Percentiles rank a stretch among this genome's conserved stretches.
phyloP scores from a whole-genome alignment of 2,888 invertebrate genomes.

The Phengaris alcon region DNA sequence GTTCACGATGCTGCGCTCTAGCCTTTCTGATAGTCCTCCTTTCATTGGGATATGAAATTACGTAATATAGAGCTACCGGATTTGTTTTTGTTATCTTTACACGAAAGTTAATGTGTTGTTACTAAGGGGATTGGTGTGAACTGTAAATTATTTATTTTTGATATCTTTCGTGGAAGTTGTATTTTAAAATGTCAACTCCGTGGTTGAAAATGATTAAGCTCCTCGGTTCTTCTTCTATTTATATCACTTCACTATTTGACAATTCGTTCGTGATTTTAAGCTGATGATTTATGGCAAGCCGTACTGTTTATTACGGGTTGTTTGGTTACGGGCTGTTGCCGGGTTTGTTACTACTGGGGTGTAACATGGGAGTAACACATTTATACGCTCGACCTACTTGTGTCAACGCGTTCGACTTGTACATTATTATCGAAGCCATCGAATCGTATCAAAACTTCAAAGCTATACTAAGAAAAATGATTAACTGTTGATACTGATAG shows the following conservation, averaged over 20 bases:
- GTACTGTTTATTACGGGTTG: conserved; percentile 12
- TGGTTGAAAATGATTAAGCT: too few relatives aligned
- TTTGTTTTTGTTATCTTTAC: neutral
- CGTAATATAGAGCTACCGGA: neutral
- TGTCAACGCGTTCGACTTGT: conserved; percentile 39
- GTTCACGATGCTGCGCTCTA: conserved; percentile 15
- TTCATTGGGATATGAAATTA: conserved; percentile 13
- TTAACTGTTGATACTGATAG: neutral
- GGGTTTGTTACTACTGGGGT: conserved; percentile 38
- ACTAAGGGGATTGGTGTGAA: too few relatives aligned
- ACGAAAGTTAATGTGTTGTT: too few relatives aligned
- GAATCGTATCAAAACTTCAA: conserved; percentile 33
- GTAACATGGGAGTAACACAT: conserved; percentile 40
- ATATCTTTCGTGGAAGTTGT: too few relatives aligned
- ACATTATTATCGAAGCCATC: conserved; percentile 38
- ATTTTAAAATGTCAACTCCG: too few relatives aligned
- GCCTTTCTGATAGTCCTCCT: conserved; percentile 25
- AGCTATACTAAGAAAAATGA: conserved; percentile 7
- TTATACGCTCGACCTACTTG: conserved; percentile 40
- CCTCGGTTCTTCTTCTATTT: neutral
- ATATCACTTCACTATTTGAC: too few relatives aligned
- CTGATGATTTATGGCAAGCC: conserved; percentile 33
- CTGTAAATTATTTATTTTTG: too few relatives aligned
- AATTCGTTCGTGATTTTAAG: neutral
- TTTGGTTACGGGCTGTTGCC: too few relatives aligned